Conservation (phyloP, 2,797 vertebrate species). For the Anas georgica region DNA sequence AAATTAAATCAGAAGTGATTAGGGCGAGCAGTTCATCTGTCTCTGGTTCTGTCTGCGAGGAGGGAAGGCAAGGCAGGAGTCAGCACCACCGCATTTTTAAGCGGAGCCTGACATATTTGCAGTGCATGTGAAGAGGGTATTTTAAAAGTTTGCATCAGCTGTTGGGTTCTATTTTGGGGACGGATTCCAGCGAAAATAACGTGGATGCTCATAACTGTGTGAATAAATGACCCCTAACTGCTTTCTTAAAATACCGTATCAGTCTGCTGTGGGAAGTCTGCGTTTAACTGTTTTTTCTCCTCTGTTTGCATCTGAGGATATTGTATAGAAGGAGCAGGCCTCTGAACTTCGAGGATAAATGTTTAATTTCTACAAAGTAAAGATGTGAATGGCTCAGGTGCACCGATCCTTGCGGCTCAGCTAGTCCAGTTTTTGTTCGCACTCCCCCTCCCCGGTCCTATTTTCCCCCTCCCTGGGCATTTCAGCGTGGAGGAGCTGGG, state of each 20-base stretch:
- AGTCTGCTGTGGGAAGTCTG: constrained; percentile 53
- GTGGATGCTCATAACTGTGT: constrained; percentile 65
- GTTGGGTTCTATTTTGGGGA: constrained; percentile 76
- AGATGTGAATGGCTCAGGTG: not conserved
- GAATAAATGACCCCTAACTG: constrained; percentile 73
- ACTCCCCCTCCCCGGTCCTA: not conserved
- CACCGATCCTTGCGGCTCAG: not conserved
- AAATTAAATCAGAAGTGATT: constrained; percentile 42
- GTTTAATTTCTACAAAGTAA: not conserved
- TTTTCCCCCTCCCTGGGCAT: not conserved
- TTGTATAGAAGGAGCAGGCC: not conserved
- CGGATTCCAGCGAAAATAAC: constrained; percentile 76
- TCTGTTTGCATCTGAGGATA: not conserved
- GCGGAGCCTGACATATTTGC: constrained; percentile 53
- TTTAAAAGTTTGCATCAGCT: constrained; percentile 75
- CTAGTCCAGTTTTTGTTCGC: not conserved
- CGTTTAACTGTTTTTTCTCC: not conserved
- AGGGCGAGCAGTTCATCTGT: not conserved
- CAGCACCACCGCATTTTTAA: constrained; percentile 46
- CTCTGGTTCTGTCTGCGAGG: not conserved
- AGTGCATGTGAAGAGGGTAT: constrained; percentile 36
- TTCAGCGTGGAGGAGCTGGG: not conserved
- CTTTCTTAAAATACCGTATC: constrained; percentile 60
- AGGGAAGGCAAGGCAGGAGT: not conserved
- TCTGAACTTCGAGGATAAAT: not conserved